Base-by-base conservation (phyloP, 2,113 vertebrate species). In the Stercorarius parasiticus region DNA sequence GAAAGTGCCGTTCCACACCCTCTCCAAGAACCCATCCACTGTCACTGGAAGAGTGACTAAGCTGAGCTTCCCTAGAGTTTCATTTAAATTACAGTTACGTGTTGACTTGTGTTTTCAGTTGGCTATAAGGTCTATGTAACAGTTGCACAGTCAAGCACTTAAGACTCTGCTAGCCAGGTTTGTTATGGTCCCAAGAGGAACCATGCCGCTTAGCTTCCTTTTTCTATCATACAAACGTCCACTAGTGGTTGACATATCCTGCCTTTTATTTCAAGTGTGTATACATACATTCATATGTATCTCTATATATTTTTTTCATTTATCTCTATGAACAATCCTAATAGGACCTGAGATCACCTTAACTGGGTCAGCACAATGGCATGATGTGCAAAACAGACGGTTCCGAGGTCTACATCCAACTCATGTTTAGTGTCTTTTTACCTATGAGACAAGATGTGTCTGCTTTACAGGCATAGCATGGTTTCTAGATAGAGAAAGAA, bases 341-440 rank as follows among this genome's bases (percentile, higher is more conserved):
- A 50, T 0, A 80, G 38, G 58, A 91, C 13, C 13, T 21, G 32
- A 94, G 49, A 79, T 50, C 55, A 64, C n/a, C 71, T 80, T 82
- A 80, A 62, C 40, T 29, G 38, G 30, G 26, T 73, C 73, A 91
- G 62, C 42, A 30, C 62, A 80, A 82, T 5, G 22, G 29, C 34
- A 77, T 22, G 30, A 94, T 93, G 73, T 70, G 13, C 59, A 90
- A 96, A 95, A 73, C 70, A 91, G 70, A 93, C 6, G 9, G 66
- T 73, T 64, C 59, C 27, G 7, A 94, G 53, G 50, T 85, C 62
- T 55, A 85, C 11, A 58, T 72, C 62, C 87, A 90, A 74, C 45
- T 93, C 42, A 58, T 38, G 77, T 47, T 86, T 66, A 58, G 78
- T 70, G 78, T 73, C 86, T 82, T 94, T 95, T 97, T 85, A 87